These are phyloP conservation scores for Bellardia pandia DNA, from an alignment of 2,888 invertebrate genomes.

Conservation along the genomic window DNA sequence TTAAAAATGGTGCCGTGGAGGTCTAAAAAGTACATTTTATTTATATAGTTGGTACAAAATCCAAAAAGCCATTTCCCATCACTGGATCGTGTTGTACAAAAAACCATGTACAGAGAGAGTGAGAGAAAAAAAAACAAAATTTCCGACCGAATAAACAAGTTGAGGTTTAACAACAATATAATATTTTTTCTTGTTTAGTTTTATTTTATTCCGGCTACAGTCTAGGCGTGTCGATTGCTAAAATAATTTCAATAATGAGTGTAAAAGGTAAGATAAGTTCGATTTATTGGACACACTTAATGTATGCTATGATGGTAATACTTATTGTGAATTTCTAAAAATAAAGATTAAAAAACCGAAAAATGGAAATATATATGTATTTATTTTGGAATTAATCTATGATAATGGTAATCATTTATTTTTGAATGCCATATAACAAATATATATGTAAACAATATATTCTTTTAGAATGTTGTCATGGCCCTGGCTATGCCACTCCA, in stretches of 20 bases:
- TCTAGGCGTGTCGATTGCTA: constrained; percentile 12
- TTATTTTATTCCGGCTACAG: constrained; percentile 8
- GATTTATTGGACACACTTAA: neutral
- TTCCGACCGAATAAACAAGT: neutral
- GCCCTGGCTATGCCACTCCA: constrained; percentile 92
- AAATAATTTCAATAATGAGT: constrained; percentile 5
- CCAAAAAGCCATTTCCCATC: too few species aligned
- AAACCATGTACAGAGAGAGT: neutral
- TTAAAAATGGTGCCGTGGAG: too few species aligned
- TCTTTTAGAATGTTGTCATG: constrained; percentile 82
- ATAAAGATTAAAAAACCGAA: too few species aligned
- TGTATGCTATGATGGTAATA: too few species aligned
- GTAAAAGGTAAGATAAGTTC: constrained; percentile 6
- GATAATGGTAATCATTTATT: too few species aligned
- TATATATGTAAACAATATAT: too few species aligned
- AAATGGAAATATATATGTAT: too few species aligned
- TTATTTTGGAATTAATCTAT: too few species aligned
- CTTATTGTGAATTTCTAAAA: too few species aligned
- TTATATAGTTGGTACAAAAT: too few species aligned
- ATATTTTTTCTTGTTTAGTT: constrained; percentile 11
- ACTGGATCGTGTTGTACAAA: neutral
- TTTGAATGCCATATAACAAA: too few species aligned
- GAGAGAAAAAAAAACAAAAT: neutral
- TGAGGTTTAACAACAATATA: neutral
- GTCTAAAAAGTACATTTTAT: too few species aligned